Evolutionary conservation across 2,888 invertebrate genomes (phyloP).

Genomic region (Ephialtes manifestator): DNA sequence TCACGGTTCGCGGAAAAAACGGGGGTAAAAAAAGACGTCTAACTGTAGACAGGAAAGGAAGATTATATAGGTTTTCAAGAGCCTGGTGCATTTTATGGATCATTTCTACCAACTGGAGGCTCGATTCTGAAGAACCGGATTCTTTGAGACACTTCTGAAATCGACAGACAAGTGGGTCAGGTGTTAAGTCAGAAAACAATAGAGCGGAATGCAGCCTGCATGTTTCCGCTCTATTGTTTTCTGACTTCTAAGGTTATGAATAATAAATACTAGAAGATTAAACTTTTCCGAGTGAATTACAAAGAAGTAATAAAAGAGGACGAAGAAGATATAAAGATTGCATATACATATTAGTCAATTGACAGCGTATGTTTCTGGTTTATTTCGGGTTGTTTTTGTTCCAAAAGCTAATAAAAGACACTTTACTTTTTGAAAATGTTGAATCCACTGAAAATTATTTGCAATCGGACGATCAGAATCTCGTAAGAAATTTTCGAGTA

Average conservation of each 20-base stretch:
- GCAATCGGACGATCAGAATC: no score
- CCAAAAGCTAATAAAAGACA: no score
- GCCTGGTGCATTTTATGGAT: constrained; percentile 1
- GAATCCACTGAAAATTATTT: no score
- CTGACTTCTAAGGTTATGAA: neutral
- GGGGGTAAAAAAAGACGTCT: constrained; percentile 14
- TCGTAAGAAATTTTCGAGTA: no score
- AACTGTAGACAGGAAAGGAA: neutral
- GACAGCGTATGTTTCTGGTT: no score
- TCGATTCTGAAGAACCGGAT: neutral
- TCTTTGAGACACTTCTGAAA: neutral
- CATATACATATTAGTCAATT: no score
- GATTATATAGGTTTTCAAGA: neutral
- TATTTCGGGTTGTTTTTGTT: no score
- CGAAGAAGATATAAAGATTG: constrained; percentile 27
- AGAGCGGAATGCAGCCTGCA: neutral
- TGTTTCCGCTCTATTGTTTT: no score
- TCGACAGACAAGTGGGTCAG: neutral
- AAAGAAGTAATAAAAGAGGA: neutral
- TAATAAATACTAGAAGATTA: neutral
- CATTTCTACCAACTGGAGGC: neutral
- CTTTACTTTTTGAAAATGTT: no score
- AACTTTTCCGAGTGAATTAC: neutral
- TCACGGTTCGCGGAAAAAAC: constrained; percentile 36
- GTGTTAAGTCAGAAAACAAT: neutral